These are phyloP conservation scores for Mercenaria mercenaria DNA, from an alignment of 1,140 invertebrate species.

Conservation along the genomic window DNA sequence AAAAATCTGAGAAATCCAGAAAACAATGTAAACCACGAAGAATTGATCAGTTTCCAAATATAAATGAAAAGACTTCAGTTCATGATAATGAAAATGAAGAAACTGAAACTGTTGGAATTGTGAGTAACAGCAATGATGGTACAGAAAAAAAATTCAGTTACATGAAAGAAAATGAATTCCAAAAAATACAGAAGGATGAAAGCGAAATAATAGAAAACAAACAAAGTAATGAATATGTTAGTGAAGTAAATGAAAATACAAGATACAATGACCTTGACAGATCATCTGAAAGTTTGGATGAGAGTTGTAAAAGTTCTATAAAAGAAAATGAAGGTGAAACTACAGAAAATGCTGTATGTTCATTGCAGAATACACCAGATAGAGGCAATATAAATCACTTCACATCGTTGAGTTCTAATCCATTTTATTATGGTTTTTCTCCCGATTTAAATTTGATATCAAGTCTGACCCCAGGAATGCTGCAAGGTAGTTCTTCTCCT, in stretches of 20 bases:
- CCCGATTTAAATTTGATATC: not conserved
- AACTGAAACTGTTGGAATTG: not conserved
- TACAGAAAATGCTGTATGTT: not conserved
- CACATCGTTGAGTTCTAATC: not conserved
- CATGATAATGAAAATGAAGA: not conserved
- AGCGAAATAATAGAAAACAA: not conserved
- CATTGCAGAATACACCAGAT: not conserved
- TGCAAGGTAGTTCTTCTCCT: not conserved
- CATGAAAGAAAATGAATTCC: not conserved
- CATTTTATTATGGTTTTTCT: not conserved
- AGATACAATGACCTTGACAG: no score
- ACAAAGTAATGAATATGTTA: not conserved
- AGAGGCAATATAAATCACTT: not conserved
- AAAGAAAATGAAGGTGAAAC: not conserved
- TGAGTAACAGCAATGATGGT: not conserved
- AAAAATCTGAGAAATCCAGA: constrained; percentile 31
- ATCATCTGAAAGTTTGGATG: not conserved
- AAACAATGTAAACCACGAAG: constrained; percentile 46
- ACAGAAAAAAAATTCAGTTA: not conserved
- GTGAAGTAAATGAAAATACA: not conserved
- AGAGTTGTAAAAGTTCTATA: not conserved
- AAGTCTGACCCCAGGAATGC: not conserved
- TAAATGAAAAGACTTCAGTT: not conserved
- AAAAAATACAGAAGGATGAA: not conserved
- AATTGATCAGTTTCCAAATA: not conserved